A percentile compares a stretch with the other conserved stretches of the same genome.
phyloP scores from a whole-genome alignment of 1,140 invertebrate genomes.

The Metaphire vulgaris region DNA sequence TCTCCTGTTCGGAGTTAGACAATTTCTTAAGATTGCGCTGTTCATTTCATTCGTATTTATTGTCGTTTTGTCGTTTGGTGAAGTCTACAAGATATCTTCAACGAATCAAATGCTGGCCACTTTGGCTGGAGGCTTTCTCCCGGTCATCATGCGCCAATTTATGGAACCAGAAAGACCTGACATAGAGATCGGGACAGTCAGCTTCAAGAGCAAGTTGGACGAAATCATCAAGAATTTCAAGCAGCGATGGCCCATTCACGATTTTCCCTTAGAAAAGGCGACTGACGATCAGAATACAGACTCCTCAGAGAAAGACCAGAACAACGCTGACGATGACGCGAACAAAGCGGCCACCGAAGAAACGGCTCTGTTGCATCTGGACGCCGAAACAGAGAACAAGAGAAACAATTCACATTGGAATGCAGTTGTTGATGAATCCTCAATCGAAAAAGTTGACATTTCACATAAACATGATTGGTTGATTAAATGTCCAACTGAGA shows the following conservation, averaged over 20 bases:
- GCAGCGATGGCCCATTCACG: slow-evolving; percentile 45
- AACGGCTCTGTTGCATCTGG: no score
- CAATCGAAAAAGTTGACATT: no score
- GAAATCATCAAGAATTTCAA: slow-evolving; percentile 46
- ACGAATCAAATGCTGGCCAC: slow-evolving; percentile 49
- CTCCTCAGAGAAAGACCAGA: slow-evolving; percentile 12
- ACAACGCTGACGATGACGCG: slow-evolving; percentile 8
- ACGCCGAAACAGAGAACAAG: no score
- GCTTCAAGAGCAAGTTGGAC: slow-evolving; percentile 49
- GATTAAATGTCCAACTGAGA: no score
- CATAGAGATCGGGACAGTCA: no score
- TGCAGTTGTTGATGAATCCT: no score
- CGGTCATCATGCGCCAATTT: slow-evolving; percentile 40
- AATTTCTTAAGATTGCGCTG: slow-evolving; percentile 46
- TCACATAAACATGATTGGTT: no score
- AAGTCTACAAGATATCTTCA: slow-evolving; percentile 43
- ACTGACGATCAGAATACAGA: no score
- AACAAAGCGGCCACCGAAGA: neutral
- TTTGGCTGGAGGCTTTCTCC: slow-evolving; percentile 47
- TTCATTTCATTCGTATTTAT: slow-evolving; percentile 50
- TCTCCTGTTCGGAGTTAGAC: slow-evolving; percentile 44
- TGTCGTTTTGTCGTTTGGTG: slow-evolving; percentile 49
- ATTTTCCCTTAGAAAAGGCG: slow-evolving; percentile 23
- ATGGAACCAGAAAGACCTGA: slow-evolving; percentile 25
- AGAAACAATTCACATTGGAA: no score